These are phyloP conservation scores for Artemisiospiza belli DNA, from an alignment of 2,113 vertebrate genomes.

Conservation along the genomic window DNA sequence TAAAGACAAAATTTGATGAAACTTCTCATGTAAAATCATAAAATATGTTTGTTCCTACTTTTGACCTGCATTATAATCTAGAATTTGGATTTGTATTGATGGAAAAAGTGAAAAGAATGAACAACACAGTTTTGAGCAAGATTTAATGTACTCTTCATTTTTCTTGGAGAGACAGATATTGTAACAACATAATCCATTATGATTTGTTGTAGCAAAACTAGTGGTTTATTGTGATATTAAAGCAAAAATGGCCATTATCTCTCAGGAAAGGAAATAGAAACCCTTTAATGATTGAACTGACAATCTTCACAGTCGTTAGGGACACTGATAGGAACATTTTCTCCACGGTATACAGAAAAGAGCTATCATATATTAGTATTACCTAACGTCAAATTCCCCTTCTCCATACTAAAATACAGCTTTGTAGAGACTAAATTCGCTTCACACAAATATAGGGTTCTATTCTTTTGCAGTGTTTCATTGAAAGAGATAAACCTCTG, in stretches of 20 bases:
- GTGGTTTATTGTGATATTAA: neutral
- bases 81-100: neutral
- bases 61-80: neutral
- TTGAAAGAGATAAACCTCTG: neutral
- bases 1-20: neutral
- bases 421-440: neutral
- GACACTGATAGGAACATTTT: conserved; percentile 7
- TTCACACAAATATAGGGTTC: neutral
- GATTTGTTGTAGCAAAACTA: neutral
- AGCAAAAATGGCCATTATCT: neutral
- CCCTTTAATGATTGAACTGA: neutral
- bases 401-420: neutral
- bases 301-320: conserved; percentile 14
- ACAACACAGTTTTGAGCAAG: neutral
- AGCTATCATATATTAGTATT: conserved; percentile 4
- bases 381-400: neutral
- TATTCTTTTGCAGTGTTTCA: neutral
- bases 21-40: neutral
- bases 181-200: neutral
- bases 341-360: neutral
- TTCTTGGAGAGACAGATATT: neutral
- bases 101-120: conserved; percentile 3
- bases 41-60: neutral
- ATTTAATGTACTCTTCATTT: neutral
- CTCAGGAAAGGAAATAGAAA: conserved; percentile 13